A percentile compares a stretch with the other conserved stretches of the same genome.
These are phyloP conservation scores for Ryuthela nishihirai DNA, from an alignment of 2,888 invertebrate genomes.

Conservation along the genomic window DNA sequence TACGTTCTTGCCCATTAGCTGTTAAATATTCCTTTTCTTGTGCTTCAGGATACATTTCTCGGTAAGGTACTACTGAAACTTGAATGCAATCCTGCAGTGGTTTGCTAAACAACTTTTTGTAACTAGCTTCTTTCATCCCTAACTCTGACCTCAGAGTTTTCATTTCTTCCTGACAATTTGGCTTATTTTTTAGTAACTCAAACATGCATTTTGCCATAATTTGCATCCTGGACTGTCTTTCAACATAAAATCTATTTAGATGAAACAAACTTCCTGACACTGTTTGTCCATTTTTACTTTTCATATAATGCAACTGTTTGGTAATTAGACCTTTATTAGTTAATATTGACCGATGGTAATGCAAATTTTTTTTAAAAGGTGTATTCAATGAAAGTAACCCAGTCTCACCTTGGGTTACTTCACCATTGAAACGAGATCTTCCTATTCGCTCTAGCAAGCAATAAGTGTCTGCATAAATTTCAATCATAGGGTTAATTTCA, in stretches of 20 bases:
- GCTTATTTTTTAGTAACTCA: slow-evolving; percentile 57
- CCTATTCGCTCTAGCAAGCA: slow-evolving; percentile 71
- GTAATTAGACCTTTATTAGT: slow-evolving; percentile 58
- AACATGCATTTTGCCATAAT: slow-evolving; percentile 58
- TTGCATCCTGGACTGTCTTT: slow-evolving; percentile 57
- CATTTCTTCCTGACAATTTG: slow-evolving; percentile 50
- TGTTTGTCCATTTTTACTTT: slow-evolving; percentile 36
- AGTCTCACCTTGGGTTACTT: slow-evolving; percentile 63
- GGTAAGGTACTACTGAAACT: slow-evolving; percentile 53
- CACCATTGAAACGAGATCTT: slow-evolving; percentile 63
- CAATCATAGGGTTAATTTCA: slow-evolving; percentile 51
- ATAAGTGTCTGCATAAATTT: slow-evolving; percentile 60
- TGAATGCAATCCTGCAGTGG: slow-evolving; percentile 38
- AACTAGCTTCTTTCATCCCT: slow-evolving; percentile 21
- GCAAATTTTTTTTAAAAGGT: slow-evolving; percentile 56
- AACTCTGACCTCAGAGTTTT: slow-evolving; percentile 14
- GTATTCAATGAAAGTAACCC: slow-evolving; percentile 53
- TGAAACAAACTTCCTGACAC: slow-evolving; percentile 46
- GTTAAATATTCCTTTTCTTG: slow-evolving; percentile 50
- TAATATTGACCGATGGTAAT: slow-evolving; percentile 63
- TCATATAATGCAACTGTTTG: slow-evolving; percentile 56
- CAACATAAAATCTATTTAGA: slow-evolving; percentile 57
- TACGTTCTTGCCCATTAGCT: slow-evolving; percentile 53
- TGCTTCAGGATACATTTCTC: slow-evolving; percentile 60
- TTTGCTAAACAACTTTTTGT: slow-evolving; percentile 37